Conservation (phyloP, 2,797 vertebrate species). For the Sciurus vulgaris region DNA sequence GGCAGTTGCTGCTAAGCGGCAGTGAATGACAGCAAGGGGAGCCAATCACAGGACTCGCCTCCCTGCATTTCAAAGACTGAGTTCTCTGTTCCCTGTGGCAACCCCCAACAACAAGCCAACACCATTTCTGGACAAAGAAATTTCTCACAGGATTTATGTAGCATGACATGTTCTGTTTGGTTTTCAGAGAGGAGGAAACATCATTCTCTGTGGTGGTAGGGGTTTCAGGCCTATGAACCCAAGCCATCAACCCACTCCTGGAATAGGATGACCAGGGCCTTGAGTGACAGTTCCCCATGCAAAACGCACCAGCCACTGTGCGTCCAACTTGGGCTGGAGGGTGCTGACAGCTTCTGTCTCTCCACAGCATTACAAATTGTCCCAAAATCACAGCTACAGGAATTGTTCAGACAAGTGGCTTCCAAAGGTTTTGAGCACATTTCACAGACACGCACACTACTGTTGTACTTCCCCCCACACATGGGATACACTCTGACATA, state of each 20-base stretch:
- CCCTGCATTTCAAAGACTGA: not conserved
- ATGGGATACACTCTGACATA: not conserved
- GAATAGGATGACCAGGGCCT: not conserved
- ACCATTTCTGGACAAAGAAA: conserved; percentile 64
- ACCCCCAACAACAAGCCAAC: conserved; percentile 53
- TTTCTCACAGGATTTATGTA: conserved; percentile 27
- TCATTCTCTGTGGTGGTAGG: fast-evolving
- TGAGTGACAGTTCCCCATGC: not conserved
- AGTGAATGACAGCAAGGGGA: conserved; percentile 35
- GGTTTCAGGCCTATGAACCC: not conserved
- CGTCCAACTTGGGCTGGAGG: not conserved
- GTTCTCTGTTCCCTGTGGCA: conserved; percentile 69
- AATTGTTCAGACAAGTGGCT: not conserved
- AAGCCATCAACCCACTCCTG: not conserved
- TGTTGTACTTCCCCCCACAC: not conserved
- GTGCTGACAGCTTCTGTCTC: not conserved
- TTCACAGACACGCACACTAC: not conserved
- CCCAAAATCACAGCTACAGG: not conserved
- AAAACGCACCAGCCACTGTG: not conserved
- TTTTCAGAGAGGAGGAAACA: not conserved
- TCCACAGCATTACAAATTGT: not conserved
- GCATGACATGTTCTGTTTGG: conserved; percentile 16
- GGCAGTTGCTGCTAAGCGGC: not conserved
- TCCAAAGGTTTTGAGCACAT: not conserved
- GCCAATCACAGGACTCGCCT: conserved; percentile 64